These are phyloP conservation scores for Clarias magur DNA, from an alignment of 2,113 vertebrate genomes.

Conservation along the genomic window DNA sequence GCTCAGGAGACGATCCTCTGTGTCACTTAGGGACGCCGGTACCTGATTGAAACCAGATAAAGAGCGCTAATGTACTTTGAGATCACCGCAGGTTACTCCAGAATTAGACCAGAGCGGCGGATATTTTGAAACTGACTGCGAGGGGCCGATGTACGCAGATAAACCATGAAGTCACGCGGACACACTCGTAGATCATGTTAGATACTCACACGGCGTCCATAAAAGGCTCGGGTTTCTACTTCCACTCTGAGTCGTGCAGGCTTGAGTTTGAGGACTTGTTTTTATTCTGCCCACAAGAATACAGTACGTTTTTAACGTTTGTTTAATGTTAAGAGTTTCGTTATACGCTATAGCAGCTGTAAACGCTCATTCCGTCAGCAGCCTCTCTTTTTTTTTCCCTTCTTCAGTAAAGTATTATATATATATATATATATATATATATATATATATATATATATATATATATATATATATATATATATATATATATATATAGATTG, in stretches of 20 bases:
- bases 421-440: too few species aligned
- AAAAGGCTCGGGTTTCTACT: background rate
- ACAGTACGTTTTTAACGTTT: background rate
- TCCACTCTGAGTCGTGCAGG: background rate
- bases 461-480: too few species aligned
- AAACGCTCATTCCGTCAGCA: background rate
- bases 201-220: background rate
- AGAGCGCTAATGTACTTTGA: constrained; percentile 4
- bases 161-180: constrained; percentile 19
- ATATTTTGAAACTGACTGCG: constrained; percentile 1
- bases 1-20: constrained; percentile 26
- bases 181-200: constrained; percentile 7
- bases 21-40: constrained; percentile 13
- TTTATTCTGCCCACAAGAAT: background rate
- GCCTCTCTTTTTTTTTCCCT: background rate
- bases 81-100: constrained; percentile 6
- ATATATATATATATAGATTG: too few species aligned
- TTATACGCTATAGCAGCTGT: background rate
- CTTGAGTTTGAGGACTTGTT: background rate
- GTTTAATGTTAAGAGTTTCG: background rate
- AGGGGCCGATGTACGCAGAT: constrained; percentile 25
- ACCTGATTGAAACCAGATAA: constrained; percentile 42
- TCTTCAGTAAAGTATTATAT: background rate
- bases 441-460: too few species aligned
- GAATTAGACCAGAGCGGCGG: background rate